A percentile compares a stretch with the other conserved stretches of the same genome.
These are phyloP conservation scores for Rhadina sibilatrix DNA, from an alignment of 2,113 vertebrate genomes.

Conservation along the genomic window DNA sequence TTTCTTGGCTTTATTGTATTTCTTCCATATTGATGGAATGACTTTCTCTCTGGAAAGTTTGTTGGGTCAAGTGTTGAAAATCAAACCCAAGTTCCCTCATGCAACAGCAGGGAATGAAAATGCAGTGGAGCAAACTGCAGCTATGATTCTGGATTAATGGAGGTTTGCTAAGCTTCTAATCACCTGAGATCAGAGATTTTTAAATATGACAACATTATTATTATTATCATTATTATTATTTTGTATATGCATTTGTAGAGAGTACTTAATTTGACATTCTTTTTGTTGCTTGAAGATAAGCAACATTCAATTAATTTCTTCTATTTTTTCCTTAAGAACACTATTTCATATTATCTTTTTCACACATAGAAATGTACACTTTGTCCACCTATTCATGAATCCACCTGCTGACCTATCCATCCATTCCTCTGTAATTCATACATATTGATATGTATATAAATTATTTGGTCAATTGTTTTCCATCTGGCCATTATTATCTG, in stretches of 20 bases:
- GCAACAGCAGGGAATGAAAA: background rate
- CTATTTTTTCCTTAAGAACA: background rate
- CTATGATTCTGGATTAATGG: background rate
- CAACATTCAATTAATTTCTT: background rate
- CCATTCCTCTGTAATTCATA: background rate
- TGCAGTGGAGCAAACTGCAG: background rate
- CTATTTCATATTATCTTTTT: background rate
- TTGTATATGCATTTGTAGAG: background rate
- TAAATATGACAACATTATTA: background rate
- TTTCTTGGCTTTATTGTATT: constrained; percentile 53
- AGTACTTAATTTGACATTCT: no score
- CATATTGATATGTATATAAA: background rate
- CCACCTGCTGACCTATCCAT: background rate
- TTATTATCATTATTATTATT: background rate
- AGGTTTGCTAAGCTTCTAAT: background rate
- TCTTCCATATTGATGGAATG: constrained; percentile 43
- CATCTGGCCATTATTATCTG: background rate
- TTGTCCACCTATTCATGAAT: background rate
- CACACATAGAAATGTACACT: background rate
- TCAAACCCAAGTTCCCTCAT: background rate
- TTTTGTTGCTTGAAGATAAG: background rate
- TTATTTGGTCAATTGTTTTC: background rate
- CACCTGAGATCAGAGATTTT: background rate
- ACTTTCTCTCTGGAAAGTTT: constrained; percentile 21
- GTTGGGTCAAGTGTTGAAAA: background rate